These are phyloP conservation scores for Mya arenaria DNA, from an alignment of 1,140 invertebrate genomes.

Conservation along the genomic window DNA sequence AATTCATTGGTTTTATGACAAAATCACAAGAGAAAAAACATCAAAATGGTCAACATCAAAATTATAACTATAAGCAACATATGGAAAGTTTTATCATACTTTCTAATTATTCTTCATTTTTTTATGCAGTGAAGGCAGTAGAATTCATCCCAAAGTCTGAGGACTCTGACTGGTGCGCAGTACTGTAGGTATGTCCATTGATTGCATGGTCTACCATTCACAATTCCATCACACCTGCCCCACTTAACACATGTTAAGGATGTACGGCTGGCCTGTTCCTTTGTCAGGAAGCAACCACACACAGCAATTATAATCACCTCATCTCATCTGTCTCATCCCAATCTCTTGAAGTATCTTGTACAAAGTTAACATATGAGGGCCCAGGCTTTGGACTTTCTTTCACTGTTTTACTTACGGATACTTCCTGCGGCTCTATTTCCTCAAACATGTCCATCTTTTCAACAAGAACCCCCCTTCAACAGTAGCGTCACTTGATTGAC, in stretches of 20 bases:
- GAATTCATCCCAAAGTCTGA: not conserved
- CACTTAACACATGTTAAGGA: not conserved
- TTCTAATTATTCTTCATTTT: too few species aligned
- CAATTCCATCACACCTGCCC: not conserved
- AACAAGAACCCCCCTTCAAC: not conserved
- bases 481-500: not conserved
- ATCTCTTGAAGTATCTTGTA: not conserved
- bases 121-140: not conserved
- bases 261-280: not conserved
- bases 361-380: not conserved
- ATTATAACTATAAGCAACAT: too few species aligned
- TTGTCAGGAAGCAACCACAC: not conserved
- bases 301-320: not conserved
- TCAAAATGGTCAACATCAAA: too few species aligned
- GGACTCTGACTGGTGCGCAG: conserved; percentile 4
- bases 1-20: too few species aligned
- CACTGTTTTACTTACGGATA: not conserved
- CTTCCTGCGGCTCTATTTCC: not conserved
- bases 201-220: not conserved
- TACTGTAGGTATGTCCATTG: conserved; percentile 5
- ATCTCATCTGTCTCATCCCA: not conserved
- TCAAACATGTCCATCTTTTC: not conserved
- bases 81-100: too few species aligned
- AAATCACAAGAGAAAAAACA: too few species aligned
- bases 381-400: not conserved